Percentiles rank a stretch among this genome's conserved stretches.
These are phyloP conservation scores for Quiscalus mexicanus DNA, from an alignment of 2,113 vertebrate genomes.

Conservation along the genomic window DNA sequence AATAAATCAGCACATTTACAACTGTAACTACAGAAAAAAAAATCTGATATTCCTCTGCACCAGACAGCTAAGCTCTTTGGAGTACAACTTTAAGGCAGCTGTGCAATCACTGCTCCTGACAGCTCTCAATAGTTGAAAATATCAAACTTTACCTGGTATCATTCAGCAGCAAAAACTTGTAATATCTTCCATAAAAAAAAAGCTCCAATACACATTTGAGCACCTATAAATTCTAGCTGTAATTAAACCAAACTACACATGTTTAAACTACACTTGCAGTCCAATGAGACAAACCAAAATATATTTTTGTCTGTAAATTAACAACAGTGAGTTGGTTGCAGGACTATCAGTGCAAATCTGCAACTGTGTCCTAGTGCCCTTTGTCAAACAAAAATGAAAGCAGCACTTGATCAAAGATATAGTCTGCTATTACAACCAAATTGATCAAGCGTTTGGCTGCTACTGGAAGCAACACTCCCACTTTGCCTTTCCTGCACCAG, in stretches of 20 bases:
- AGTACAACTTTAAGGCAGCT: not conserved
- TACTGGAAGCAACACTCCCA: not conserved
- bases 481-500: not conserved
- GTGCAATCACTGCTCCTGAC: not conserved
- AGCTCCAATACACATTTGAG: not conserved
- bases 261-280: not conserved
- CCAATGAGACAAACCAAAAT: not conserved
- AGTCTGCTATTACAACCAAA: not conserved
- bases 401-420: not conserved
- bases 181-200: not conserved
- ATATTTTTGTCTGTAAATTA: not conserved
- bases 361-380: not conserved
- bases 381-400: not conserved
- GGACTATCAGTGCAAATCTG: not conserved
- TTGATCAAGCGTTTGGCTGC: not conserved
- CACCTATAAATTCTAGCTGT: not conserved
- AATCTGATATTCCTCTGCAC: not conserved
- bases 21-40: not conserved
- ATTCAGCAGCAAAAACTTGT: not conserved
- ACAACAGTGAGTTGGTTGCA: not conserved
- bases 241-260: not conserved
- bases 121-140: not conserved
- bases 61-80: not conserved
- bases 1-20: not conserved
- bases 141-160: not conserved